Percentiles rank a stretch among this genome's conserved stretches.
Evolutionary conservation across 2,797 vertebrate genomes (phyloP).

Genomic region (Xiphophorus birchmanni): DNA sequence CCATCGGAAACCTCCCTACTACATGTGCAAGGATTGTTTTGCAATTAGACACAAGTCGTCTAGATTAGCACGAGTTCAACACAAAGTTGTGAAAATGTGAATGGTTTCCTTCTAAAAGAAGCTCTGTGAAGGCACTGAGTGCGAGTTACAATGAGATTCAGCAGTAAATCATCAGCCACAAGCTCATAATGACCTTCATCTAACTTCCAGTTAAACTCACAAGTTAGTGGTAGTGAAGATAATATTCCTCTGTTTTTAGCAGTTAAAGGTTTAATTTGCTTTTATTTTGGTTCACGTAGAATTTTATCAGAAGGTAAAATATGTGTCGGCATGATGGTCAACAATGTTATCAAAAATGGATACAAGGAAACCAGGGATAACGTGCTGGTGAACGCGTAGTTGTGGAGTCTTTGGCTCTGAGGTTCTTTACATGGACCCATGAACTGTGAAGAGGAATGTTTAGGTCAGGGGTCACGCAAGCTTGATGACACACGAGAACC

Average conservation of each 20-base stretch:
- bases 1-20: not conserved
- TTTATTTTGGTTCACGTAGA: not conserved
- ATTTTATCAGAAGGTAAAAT: not conserved
- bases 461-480: not conserved
- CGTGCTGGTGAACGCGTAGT: too few species aligned
- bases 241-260: not conserved
- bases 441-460: not conserved
- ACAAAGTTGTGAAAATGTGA: not conserved
- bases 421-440: not conserved
- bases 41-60: not conserved
- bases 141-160: not conserved
- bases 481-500: not conserved
- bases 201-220: not conserved
- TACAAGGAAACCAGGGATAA: too few species aligned
- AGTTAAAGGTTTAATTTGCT: not conserved
- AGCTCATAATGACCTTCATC: not conserved
- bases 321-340: not conserved
- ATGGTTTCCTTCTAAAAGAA: not conserved
- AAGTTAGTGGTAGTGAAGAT: not conserved
- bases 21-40: not conserved
- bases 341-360: not conserved
- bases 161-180: not conserved
- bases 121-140: not conserved
- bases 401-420: too few species aligned
- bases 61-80: not conserved